Evolutionary conservation across 2,797 vertebrate genomes (phyloP), one percentile per base, ranked within the genome.

Genomic region (Gobio occitaniae): DNA sequence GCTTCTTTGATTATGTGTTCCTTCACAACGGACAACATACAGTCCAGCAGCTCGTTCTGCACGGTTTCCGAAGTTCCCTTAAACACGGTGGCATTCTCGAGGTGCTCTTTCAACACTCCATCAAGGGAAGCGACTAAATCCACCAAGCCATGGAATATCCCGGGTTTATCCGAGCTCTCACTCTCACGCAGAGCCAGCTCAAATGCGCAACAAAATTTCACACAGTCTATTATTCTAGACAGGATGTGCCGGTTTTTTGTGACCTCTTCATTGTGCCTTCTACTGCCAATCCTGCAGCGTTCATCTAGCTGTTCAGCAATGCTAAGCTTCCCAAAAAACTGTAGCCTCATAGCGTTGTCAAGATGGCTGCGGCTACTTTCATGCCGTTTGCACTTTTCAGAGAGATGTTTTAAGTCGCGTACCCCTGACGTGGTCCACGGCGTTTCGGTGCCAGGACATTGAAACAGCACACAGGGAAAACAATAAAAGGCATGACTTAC

Each of bases 91-190:
- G 56, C 76, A 21, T 72, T 72, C 13, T 72, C 7, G 2, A 50
- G 70, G 70, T 66, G 82, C 19, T 88, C 82, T 66, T 83, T 79
- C 66, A 85, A 80, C 36, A 71, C 84, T 59, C 76, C 81, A 50
- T 86, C 84, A 74, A 83, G 77, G 6, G 80, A 87, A 52, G 88
- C 80, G 25, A 87, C 74, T 54, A 85, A 87, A 80, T 87, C 68
- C 13, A 88, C 80, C 52, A 86, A 41, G 16, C 87, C 70, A 12
- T 12, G 17, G 68, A 86, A 80, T 32, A 88, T 78, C 8, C 68
- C 68, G 1, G 80, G 66, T 2, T 82, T 78, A 36, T 38, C 41
- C 0, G n/a, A 86, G 7, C 21, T 56, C 79, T 69, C 44, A 3
- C 80, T 69, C 12, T 74, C 52, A 70, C 8, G 41, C 29, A 85